Evolutionary conservation across 2,888 invertebrate genomes (phyloP), one percentile per base, ranked within the genome.

Genomic region (Pimpla rufipes): DNA sequence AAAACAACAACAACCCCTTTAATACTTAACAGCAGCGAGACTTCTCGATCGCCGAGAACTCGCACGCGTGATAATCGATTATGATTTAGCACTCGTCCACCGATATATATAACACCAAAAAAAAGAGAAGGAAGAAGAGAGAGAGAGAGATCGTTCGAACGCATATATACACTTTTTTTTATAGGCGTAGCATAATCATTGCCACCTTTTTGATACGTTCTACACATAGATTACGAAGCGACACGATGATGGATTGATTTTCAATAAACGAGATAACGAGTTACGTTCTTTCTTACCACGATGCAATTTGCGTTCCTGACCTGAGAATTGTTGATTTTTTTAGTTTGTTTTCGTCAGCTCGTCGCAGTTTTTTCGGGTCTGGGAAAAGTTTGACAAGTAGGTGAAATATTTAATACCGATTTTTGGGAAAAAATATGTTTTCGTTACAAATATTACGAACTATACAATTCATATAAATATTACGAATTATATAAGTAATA

Each of bases 201-300:
- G 79, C 81, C 78, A 64, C 67, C 62, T 83, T 85, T 87, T 87
- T 86, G 70, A 86, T 86, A 86, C 79, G 80, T 83, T 87, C 67
- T 86, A 82, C 74, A 83, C 47, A 59, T 76, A 66, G 52, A 79
- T 81, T 68, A 83, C 86, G 84, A 70, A 47, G 47, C 16, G 47
- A 52, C 42, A 75, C 75, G 62, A 78, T 86, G 85, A 87, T 77
- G 70, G 40, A 83, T 85, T 83, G 64, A 83, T 88, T 87, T 85
- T 71, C 77, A 88, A 88, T 88, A 86, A 88, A 87, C 29, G 52
- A 86, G 79, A 73, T 83, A 85, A 79, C 57, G 71, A 85, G 70
- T 82, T 64, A 37, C 37, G n/a, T 37, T 62, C 2, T n/a, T 29
- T 57, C 13, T 35, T 57, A 8, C n/a, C 13, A 3, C 29, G 3